Conservation (phyloP, 2,888 invertebrate species). For the Zaprionus obscuricornis region DNA sequence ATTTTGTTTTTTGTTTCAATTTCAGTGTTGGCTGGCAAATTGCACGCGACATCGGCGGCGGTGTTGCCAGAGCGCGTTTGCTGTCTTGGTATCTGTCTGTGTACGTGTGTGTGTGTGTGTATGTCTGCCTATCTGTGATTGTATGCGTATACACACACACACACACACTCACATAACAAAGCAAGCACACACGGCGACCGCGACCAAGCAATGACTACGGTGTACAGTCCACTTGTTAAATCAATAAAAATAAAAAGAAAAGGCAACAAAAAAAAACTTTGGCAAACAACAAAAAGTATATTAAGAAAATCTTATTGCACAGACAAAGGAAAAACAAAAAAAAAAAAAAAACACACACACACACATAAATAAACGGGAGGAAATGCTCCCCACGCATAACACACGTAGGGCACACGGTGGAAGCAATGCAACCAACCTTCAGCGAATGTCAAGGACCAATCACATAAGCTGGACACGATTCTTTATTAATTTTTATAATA, state of each 20-base stretch:
- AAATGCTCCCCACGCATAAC: too few relatives aligned
- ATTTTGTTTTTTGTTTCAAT: constrained; percentile 14
- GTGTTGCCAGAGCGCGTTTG: constrained; percentile 53
- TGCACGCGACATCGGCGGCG: constrained; percentile 74
- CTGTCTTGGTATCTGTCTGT: constrained; percentile 21
- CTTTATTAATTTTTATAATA: too few relatives aligned
- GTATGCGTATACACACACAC: too few relatives aligned
- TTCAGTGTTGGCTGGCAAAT: constrained; percentile 30
- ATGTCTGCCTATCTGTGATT: too few relatives aligned
- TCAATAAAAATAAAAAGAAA: constrained; percentile 74
- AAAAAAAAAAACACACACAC: constrained; percentile 19
- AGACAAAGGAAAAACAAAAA: constrained; percentile 17
- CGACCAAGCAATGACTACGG: constrained; percentile 60
- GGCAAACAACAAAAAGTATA: constrained; percentile 14
- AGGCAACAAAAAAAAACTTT: constrained; percentile 10
- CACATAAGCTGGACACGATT: constrained; percentile 1
- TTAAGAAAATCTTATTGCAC: constrained; percentile 25
- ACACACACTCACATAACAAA: too few relatives aligned
- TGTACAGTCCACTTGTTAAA: constrained; percentile 80
- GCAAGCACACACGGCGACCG: constrained; percentile 47
- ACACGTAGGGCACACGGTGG: constrained; percentile 29
- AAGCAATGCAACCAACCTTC: constrained; percentile 62
- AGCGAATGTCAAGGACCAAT: constrained; percentile 69
- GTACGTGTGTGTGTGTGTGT: constrained; percentile 11
- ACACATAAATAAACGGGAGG: not conserved